Conservation (phyloP, 2,888 invertebrate genomes). For the Noctuana brunneofusca region DNA sequence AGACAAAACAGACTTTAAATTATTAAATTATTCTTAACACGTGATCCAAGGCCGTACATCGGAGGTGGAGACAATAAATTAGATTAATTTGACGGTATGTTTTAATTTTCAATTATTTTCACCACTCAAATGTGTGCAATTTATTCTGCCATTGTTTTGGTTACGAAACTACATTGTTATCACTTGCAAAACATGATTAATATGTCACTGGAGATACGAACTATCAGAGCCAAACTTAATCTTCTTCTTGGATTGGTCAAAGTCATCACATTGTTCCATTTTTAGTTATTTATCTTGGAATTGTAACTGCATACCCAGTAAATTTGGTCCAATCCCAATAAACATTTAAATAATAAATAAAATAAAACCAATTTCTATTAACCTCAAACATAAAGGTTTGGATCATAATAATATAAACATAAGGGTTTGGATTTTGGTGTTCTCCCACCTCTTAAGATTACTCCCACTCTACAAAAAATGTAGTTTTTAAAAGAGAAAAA, state of each 20-base stretch:
- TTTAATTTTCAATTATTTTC: constrained; percentile 6
- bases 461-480: no score
- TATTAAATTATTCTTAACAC: constrained; percentile 62
- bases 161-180: constrained; percentile 56
- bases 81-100: constrained; percentile 40
- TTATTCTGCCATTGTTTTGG: constrained; percentile 48
- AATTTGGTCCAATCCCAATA: no score
- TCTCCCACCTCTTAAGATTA: no score
- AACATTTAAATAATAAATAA: no score
- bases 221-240: constrained; percentile 22
- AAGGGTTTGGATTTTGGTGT: no score
- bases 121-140: constrained; percentile 4
- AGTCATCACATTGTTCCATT: neutral
- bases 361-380: no score
- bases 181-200: constrained; percentile 44
- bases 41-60: constrained; percentile 60
- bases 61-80: constrained; percentile 47
- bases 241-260: constrained; percentile 4
- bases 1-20: constrained; percentile 40
- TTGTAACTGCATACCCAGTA: no score
- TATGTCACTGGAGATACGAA: constrained; percentile 32
- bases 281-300: no score
- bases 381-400: no score
- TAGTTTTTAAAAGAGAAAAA: no score
- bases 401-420: no score